phyloP scores from a whole-genome alignment of 1,140 invertebrate genomes.

The Mactra quadrangularis region DNA sequence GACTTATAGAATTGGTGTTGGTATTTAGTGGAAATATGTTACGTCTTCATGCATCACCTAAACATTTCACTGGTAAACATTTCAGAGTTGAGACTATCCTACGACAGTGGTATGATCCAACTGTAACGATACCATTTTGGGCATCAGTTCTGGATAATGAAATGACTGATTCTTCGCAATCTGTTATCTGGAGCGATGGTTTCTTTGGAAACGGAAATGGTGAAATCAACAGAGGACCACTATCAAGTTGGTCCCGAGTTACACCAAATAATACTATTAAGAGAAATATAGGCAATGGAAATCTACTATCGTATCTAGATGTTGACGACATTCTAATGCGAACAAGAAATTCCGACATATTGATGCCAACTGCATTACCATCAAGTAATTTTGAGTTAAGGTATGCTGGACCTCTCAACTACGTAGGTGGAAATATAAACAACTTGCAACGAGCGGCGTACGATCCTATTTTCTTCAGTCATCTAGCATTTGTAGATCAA shows the following conservation, averaged over 20 bases:
- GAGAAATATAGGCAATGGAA: constrained; percentile 55
- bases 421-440: constrained; percentile 74
- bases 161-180: constrained; percentile 75
- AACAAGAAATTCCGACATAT: constrained; percentile 58
- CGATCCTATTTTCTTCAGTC: constrained; percentile 83
- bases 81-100: constrained; percentile 46
- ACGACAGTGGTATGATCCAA: constrained; percentile 14
- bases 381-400: constrained; percentile 71
- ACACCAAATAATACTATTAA: constrained; percentile 20
- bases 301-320: constrained; percentile 44
- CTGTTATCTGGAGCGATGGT: constrained; percentile 77
- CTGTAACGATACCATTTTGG: constrained; percentile 80
- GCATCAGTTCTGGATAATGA: constrained; percentile 76
- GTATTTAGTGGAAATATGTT: no score
- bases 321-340: constrained; percentile 57
- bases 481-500: constrained; percentile 83
- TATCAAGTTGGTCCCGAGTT: constrained; percentile 53
- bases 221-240: constrained; percentile 80
- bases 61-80: no score
- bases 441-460: constrained; percentile 75
- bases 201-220: constrained; percentile 82
- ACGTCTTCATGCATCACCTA: no score
- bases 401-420: constrained; percentile 73
- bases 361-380: constrained; percentile 54
- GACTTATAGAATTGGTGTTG: no score